Evolutionary conservation across 2,113 vertebrate genomes (phyloP).

Genomic region (Cnemophilus loriae): DNA sequence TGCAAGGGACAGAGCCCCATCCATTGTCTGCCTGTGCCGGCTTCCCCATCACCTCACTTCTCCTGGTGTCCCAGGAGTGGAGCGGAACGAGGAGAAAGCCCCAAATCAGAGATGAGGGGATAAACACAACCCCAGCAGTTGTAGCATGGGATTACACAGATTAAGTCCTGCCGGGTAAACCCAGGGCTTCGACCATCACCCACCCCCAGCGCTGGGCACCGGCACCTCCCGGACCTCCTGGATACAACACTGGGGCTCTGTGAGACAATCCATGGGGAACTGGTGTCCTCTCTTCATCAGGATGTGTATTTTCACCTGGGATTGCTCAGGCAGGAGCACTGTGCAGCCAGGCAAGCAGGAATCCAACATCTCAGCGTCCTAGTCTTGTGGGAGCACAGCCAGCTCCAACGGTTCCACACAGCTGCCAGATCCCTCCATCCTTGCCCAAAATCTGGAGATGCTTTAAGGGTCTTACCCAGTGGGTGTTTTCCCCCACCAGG

Average conservation of each 20-base stretch:
- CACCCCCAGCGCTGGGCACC: fast-evolving
- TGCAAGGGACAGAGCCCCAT: fast-evolving
- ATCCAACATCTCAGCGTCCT: background rate
- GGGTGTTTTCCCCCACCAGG: background rate
- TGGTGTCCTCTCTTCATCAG: background rate
- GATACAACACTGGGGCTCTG: background rate
- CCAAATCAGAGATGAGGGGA: background rate
- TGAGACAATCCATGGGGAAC: fast-evolving
- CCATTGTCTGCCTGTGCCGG: fast-evolving
- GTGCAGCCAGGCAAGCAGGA: background rate
- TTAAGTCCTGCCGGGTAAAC: background rate
- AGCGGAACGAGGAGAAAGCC: background rate
- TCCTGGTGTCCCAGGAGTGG: background rate
- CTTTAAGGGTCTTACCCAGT: background rate
- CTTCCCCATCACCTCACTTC: background rate
- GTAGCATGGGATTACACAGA: background rate
- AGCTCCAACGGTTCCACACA: background rate
- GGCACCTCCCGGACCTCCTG: background rate
- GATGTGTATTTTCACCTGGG: background rate
- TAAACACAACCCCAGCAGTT: background rate
- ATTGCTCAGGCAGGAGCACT: background rate
- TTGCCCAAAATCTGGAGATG: background rate
- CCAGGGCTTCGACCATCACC: background rate
- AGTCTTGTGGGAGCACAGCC: background rate
- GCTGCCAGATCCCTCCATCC: background rate